Base-by-base conservation (phyloP, 2,113 vertebrate genomes). In the Oryzias melastigma region DNA sequence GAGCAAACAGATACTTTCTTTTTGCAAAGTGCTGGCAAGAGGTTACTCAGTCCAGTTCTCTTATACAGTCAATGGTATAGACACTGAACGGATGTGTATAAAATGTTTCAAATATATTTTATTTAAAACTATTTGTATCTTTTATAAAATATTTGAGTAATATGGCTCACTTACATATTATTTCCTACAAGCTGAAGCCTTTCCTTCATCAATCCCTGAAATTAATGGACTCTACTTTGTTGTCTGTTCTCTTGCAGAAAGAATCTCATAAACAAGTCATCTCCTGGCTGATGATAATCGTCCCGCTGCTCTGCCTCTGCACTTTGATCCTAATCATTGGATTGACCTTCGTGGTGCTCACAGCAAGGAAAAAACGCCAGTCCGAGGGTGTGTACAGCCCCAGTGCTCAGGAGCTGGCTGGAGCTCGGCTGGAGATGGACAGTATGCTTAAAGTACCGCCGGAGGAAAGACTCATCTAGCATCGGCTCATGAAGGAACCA, bases 341-440 rank as follows among this genome's bases (percentile, higher is more conserved):
- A 17, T 79, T 95, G 64, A 92, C 94, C 58, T 93, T 95, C 71
- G 92, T 95, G 88, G 74, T 94, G 75, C 82, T 96, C 75, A 96
- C 94, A 0, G 95, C 96, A 5, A 91, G 94, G 71, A 98, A 94
- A 89, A 93, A 96, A 79, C 93, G 96, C 1, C 96, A 96, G 70
- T 97, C 95, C 0, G 96, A 98, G 87, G 96, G 96, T 5, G 95
- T 92, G 44, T 98, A 98, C 87, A 98, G 94, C 58, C 96, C 96
- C 0, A 98, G 96, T 54, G 74, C 94, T 63, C 96, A 98, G 91
- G 96, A 98, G 83, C 89, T 96, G 81, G 96, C 96, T 0, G 96
- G 96, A 55, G 96, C 96, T 3, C 94, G 95, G 29, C 67, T 98
- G 84, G 96, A 98, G 88, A 98, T 98, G 96, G 95, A 97, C 92